Evolutionary conservation across 2,797 vertebrate genomes (phyloP).

Genomic region (Xiphorhynchus erythropygius): DNA sequence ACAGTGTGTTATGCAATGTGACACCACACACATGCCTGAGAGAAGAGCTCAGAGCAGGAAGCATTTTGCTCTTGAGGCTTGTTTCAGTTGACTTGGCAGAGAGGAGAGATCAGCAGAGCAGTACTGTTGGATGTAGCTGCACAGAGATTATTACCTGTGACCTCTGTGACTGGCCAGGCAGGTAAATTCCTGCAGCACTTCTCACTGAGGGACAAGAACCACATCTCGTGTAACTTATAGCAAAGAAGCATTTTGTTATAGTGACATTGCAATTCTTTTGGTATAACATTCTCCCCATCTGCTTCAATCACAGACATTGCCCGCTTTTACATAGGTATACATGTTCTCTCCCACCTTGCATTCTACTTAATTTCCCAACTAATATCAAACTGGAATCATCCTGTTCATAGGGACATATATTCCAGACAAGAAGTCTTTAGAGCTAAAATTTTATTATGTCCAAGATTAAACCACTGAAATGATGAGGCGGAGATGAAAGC

Average conservation of each 20-base stretch:
- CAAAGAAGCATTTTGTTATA: neutral
- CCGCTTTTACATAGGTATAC: neutral
- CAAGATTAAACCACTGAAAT: neutral
- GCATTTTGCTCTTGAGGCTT: neutral
- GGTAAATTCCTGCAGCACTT: neutral
- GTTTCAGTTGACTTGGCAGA: neutral
- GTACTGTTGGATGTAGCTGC: neutral
- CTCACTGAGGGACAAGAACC: neutral
- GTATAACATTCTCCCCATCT: neutral
- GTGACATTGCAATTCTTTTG: neutral
- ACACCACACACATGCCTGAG: neutral
- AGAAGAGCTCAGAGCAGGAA: neutral
- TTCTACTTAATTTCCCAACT: neutral
- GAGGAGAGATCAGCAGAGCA: neutral
- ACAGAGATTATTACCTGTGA: neutral
- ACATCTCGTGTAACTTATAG: fast-evolving
- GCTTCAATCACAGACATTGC: neutral
- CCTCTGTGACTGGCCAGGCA: neutral
- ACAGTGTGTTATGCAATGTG: neutral
- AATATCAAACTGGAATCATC: neutral
- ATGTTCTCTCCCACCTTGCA: neutral
- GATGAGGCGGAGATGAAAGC: neutral
- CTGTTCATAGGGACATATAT: neutral
- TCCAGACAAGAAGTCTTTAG: neutral
- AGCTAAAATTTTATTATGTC: neutral